Base-by-base conservation (phyloP, 2,113 vertebrate genomes). In the Maccullochella peelii region DNA sequence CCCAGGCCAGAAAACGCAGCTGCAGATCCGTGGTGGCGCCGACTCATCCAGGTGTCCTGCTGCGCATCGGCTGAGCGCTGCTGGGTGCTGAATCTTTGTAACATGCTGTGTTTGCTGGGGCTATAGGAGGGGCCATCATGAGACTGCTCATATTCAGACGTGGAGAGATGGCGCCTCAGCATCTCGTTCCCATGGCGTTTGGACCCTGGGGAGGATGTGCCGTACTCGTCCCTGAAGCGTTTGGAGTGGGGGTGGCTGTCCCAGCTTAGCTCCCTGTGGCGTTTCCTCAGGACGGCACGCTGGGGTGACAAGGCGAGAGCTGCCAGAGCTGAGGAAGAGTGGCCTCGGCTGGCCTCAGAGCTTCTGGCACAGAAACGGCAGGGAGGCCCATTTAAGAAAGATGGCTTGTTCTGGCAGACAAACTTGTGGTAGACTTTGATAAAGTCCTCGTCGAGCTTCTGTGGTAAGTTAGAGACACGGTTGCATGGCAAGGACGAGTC, bases 271-370 rank as follows among this genome's bases (percentile, higher is more conserved):
- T 92, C 92, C 40, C 91, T 84, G 81, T 82, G 77, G 5, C 95
- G 94, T 77, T 95, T 96, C 67, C 88, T 92, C 33, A 93, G 49
- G 36, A 80, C 14, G 9, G 87, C 63, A 49, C 92, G 82, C 52
- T 94, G 86, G 0, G 95, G 95, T 1, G 95, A 96, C 84, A 96
- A 42, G 50, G 94, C 94, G 0, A 96, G 94, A 0, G 95, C 94
- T 0, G 92, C 93, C 69, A 95, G 80, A 5, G 89, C 61, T 9
- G 85, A 66, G 0, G 83, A 83, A 5, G 82, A 77, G 21, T 74
- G 70, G 8, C 65, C 55, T 16, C 80, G n/a, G 49, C 52, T 38
- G 63, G 74, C 44, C 25, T 89, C 69, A 0, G 77, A 68, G 18
- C 50, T 70, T 33, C 73, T 59, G 0, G 58, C 83, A n/a, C 94